A percentile compares a stretch with the other conserved stretches of the same genome.
These are phyloP conservation scores for Drosophila hamatofila DNA, from an alignment of 2,888 invertebrate species.

Conservation along the genomic window DNA sequence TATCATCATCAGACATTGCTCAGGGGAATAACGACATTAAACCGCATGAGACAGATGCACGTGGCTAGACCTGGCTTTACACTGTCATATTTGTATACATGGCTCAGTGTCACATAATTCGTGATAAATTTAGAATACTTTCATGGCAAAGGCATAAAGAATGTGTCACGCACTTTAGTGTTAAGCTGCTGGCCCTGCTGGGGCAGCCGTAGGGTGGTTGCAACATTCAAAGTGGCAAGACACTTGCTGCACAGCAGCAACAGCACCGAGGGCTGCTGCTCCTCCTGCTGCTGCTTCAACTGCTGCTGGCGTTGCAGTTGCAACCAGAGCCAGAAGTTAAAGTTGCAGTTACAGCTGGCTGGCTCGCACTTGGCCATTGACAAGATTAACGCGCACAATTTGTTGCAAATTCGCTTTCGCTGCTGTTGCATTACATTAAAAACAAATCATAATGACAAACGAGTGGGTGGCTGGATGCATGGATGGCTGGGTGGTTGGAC, in stretches of 20 bases:
- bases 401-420: conserved; percentile 61
- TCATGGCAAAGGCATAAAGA: not conserved
- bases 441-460: conserved; percentile 70
- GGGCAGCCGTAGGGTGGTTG: not conserved
- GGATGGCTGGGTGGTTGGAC: not conserved
- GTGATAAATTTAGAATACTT: not conserved
- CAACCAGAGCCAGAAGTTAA: conserved; percentile 1
- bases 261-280: not conserved
- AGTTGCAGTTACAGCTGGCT: conserved; percentile 20
- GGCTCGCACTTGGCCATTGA: conserved; percentile 46
- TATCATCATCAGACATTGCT: not conserved
- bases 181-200: not conserved
- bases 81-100: not conserved
- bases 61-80: not conserved
- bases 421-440: conserved; percentile 65
- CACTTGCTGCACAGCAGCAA: not conserved
- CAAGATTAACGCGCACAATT: conserved; percentile 74
- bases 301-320: not conserved
- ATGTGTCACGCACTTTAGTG: conserved; percentile 12
- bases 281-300: not conserved
- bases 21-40: not conserved
- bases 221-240: conserved; percentile 15
- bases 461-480: conserved; percentile 19
- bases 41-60: not conserved
- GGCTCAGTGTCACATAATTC: not conserved